Evolutionary conservation across 2,797 vertebrate species (phyloP).

Genomic region (Capromys pilorides): DNA sequence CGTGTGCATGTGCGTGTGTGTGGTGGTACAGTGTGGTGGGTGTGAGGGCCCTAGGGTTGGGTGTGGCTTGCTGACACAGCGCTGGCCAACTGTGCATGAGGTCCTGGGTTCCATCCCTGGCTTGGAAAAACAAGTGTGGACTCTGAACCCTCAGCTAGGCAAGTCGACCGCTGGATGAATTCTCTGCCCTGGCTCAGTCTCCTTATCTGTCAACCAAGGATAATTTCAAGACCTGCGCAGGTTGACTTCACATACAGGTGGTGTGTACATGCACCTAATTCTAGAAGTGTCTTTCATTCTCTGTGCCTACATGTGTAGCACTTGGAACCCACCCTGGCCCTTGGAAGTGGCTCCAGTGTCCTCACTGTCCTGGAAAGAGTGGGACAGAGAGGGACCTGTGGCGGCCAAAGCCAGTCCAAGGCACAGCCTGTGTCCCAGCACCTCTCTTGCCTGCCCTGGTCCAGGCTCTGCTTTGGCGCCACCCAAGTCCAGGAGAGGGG

Average conservation of each 20-base stretch:
- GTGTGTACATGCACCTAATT: neutral
- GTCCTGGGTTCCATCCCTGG: neutral
- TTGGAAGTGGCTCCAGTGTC: accelerated
- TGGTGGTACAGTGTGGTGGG: neutral
- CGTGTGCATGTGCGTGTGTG: neutral
- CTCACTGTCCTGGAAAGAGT: neutral
- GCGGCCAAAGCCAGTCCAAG: neutral
- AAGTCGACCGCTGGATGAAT: neutral
- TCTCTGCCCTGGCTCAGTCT: neutral
- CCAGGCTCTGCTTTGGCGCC: neutral
- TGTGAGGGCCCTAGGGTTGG: neutral
- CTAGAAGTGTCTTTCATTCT: neutral
- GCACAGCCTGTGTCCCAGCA: neutral
- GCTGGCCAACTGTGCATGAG: neutral
- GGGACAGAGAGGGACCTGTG: neutral
- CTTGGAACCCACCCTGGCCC: neutral
- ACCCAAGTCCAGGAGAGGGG: neutral
- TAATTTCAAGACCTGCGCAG: neutral
- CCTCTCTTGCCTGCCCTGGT: neutral
- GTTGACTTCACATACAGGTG: neutral
- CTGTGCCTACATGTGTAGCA: accelerated
- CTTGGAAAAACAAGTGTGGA: neutral
- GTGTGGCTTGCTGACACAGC: neutral
- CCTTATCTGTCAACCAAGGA: neutral
- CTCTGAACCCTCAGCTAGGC: neutral